phyloP scores from a whole-genome alignment of 2,113 vertebrate genomes.

The Salvelinus alpinus region DNA sequence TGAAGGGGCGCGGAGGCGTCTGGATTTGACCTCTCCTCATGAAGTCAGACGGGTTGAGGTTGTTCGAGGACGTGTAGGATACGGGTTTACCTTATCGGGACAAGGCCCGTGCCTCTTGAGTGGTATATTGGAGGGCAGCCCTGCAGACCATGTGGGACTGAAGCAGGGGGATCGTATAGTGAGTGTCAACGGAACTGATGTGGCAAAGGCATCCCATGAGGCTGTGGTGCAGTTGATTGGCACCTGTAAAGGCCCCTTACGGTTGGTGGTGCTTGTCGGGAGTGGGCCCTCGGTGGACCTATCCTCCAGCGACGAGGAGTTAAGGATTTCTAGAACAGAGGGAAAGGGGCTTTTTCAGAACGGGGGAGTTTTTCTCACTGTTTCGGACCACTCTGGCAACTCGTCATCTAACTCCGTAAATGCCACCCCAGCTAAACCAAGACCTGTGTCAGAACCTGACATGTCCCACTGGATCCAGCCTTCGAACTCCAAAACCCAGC shows the following conservation, averaged over 20 bases:
- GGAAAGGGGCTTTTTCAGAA: slow-evolving; percentile 80
- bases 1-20: slow-evolving; percentile 73
- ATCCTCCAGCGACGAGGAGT: slow-evolving; percentile 83
- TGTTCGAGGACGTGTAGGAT: slow-evolving; percentile 85
- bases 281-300: slow-evolving; percentile 73
- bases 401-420: slow-evolving; percentile 54
- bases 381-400: slow-evolving; percentile 80
- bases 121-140: slow-evolving; percentile 88
- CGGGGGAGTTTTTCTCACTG: slow-evolving; percentile 82
- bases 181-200: slow-evolving; percentile 84
- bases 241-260: slow-evolving; percentile 82
- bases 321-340: slow-evolving; percentile 64
- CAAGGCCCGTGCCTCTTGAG: slow-evolving; percentile 90
- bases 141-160: slow-evolving; percentile 86
- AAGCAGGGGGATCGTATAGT: slow-evolving; percentile 88
- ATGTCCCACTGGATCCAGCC: slow-evolving; percentile 71
- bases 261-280: slow-evolving; percentile 80
- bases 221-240: slow-evolving; percentile 91
- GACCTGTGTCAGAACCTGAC: slow-evolving; percentile 81
- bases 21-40: slow-evolving; percentile 66
- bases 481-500: slow-evolving; percentile 46
- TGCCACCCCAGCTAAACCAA: slow-evolving; percentile 66
- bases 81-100: slow-evolving; percentile 91
- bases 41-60: slow-evolving; percentile 83
- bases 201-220: slow-evolving; percentile 84